Conservation (phyloP, 2,888 invertebrate species). For the Diaprepes abbreviatus region DNA sequence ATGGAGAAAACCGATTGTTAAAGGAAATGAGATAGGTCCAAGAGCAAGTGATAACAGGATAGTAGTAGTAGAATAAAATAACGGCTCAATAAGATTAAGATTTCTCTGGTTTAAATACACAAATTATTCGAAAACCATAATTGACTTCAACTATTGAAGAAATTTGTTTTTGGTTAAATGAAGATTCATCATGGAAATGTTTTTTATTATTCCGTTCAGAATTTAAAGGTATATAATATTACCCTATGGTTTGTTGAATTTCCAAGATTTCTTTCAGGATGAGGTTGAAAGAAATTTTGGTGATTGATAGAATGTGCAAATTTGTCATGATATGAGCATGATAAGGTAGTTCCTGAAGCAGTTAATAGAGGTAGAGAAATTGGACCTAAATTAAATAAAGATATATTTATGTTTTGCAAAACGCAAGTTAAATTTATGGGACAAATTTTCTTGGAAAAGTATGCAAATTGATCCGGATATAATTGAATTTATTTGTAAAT, state of each 20-base stretch:
- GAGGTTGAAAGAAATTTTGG: conserved; percentile 30
- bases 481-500: conserved; percentile 43
- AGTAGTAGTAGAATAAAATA: conserved; percentile 45
- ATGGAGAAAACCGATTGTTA: too few relatives aligned
- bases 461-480: conserved; percentile 48
- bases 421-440: conserved; percentile 53
- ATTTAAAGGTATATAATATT: conserved; percentile 46
- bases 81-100: conserved; percentile 36
- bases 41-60: conserved; percentile 22
- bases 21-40: too few relatives aligned
- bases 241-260: conserved; percentile 44
- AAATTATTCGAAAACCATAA: conserved; percentile 36
- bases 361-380: conserved; percentile 49
- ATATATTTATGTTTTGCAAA: conserved; percentile 49
- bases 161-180: conserved; percentile 43
- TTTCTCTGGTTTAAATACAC: conserved; percentile 45
- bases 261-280: conserved; percentile 53
- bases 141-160: conserved; percentile 53
- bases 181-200: conserved; percentile 17
- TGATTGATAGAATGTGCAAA: conserved; percentile 49
- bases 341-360: conserved; percentile 47
- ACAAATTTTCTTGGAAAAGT: conserved; percentile 40
- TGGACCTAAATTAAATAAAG: conserved; percentile 54
- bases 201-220: conserved; percentile 53
- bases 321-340: conserved; percentile 55